Conservation (phyloP, 2,797 vertebrate species). For the Octomys mimax region DNA sequence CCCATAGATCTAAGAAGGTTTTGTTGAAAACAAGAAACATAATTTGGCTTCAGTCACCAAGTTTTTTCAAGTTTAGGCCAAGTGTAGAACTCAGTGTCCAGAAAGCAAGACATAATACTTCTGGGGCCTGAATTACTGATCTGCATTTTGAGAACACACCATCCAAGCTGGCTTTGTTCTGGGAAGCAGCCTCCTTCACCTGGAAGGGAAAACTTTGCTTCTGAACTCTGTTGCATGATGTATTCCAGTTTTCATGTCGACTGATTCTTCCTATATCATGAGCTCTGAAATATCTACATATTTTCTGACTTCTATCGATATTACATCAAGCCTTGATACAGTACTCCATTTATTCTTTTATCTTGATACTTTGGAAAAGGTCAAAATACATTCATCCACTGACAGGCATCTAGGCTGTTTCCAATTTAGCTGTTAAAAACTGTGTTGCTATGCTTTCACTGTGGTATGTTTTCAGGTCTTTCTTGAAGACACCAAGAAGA, state of each 20-base stretch:
- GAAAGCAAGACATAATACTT: background rate
- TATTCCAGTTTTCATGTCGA: constrained; percentile 3
- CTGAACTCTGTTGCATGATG: background rate
- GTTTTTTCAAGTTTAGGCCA: background rate
- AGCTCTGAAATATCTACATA: background rate
- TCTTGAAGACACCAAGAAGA: background rate
- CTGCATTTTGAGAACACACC: background rate
- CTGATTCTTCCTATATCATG: background rate
- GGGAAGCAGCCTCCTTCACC: background rate
- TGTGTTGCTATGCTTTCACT: background rate
- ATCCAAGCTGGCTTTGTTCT: background rate
- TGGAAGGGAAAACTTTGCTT: background rate
- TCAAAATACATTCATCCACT: background rate
- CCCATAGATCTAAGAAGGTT: background rate
- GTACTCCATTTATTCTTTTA: background rate
- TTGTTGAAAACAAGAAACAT: background rate
- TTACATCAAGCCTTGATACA: background rate
- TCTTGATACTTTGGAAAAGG: background rate
- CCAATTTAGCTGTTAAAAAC: background rate
- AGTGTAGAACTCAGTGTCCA: background rate
- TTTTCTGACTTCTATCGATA: background rate
- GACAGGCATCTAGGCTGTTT: background rate
- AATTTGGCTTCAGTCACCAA: background rate
- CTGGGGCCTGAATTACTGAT: background rate
- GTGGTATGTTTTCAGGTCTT: background rate